Base-by-base conservation (phyloP, 1,140 invertebrate genomes). In the Pachyrhynchus sulphureomaculatus region DNA sequence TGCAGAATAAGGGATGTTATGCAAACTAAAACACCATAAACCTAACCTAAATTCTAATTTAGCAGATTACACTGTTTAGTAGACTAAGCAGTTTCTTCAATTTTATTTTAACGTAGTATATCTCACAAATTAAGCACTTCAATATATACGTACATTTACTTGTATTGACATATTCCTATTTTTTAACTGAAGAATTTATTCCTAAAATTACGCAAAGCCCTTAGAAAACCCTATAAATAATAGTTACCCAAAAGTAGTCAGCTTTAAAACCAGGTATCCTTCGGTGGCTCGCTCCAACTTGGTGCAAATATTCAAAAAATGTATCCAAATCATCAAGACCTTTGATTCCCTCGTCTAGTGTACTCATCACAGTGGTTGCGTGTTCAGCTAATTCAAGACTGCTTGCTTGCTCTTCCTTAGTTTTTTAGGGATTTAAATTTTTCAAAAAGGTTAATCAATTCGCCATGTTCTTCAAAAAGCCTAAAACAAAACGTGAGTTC, bases 191-290 rank as follows among this genome's bases (percentile, higher is more conserved):
- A n/a, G n/a, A n/a, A n/a, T n/a, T n/a, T n/a, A n/a, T n/a, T n/a
- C n/a, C n/a, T n/a, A n/a, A n/a, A n/a, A n/a, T n/a, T n/a, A n/a
- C n/a, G n/a, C n/a, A n/a, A n/a, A n/a, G n/a, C n/a, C n/a, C n/a
- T n/a, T n/a, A n/a, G n/a, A n/a, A n/a, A n/a, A n/a, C n/a, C n/a
- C n/a, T n/a, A n/a, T n/a, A n/a, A n/a, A n/a, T n/a, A n/a, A n/a
- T n/a, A n/a, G n/a, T 85, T 75, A 93, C 90, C 90, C 89, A 92
- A 81, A 93, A 94, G 77, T 90, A 91, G 69, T 92, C 88, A 21
- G 86, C 84, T 75, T 91, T 87, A 74, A 93, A 93, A 12, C 89
- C 90, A 1, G 89, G 89, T 75, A 95, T 91, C 72, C 85, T 86
- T 37, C 84, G 82, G 77, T 96, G 93, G 9, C 88, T 86, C 36